These are phyloP conservation scores for Oreochromis niloticus DNA, from an alignment of 2,113 vertebrate genomes.

Conservation along the genomic window DNA sequence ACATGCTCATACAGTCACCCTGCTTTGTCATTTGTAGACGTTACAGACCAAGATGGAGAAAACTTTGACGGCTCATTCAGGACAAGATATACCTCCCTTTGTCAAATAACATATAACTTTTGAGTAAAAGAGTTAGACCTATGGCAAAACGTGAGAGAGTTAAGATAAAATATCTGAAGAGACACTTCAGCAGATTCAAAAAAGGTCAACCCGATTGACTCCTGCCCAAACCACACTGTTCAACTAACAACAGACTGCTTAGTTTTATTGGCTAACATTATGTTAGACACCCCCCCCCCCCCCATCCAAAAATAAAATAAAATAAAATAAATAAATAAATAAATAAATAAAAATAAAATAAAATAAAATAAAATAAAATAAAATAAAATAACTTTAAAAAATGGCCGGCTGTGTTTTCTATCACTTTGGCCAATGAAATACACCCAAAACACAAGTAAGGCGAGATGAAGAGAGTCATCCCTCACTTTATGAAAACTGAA, in stretches of 20 bases:
- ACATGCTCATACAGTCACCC: neutral
- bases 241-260: neutral
- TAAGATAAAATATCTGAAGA: neutral
- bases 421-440: neutral
- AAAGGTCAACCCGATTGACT: neutral
- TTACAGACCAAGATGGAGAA: neutral
- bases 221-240: neutral
- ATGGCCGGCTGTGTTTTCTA: neutral
- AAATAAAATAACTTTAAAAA: neutral
- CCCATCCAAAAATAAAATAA: no score
- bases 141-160: neutral
- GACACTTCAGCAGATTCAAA: neutral
- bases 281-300: neutral
- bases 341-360: accelerated
- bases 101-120: neutral
- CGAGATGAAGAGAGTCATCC: neutral
- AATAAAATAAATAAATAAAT: neutral
- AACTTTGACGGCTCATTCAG: neutral
- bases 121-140: neutral
- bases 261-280: neutral
- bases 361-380: neutral
- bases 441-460: neutral
- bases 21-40: neutral
- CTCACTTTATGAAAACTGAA: neutral
- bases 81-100: neutral